phyloP scores from a whole-genome alignment of 2,113 vertebrate genomes.

The Ivindomyrus marchei region DNA sequence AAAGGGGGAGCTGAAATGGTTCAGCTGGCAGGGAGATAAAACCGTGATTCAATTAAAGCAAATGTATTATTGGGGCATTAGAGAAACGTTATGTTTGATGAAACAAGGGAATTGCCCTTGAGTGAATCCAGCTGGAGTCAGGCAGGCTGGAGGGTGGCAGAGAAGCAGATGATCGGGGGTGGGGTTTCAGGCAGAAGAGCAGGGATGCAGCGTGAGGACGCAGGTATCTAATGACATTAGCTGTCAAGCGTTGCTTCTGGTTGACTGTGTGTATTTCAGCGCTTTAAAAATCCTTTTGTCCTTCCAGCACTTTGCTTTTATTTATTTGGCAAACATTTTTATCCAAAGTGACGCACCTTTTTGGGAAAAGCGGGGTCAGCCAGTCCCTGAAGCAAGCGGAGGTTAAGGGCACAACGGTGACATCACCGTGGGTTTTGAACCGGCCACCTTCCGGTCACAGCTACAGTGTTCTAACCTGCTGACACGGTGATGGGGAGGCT shows the following conservation, averaged over 20 bases:
- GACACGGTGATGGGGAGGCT: neutral
- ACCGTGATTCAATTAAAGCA: conserved; percentile 12
- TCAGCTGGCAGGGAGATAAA: conserved; percentile 5
- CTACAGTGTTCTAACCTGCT: neutral
- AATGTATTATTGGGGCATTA: conserved; percentile 12
- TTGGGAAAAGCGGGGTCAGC: neutral
- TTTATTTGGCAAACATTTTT: neutral
- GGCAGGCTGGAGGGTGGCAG: too few species aligned
- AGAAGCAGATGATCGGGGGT: neutral
- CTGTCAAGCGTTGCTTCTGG: neutral
- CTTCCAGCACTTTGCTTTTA: neutral
- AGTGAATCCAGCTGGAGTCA: neutral
- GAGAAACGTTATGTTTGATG: conserved; percentile 11
- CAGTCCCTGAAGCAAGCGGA: neutral
- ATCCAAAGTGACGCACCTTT: neutral
- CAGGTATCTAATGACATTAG: neutral
- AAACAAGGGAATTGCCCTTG: conserved; percentile 10
- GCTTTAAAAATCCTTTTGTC: neutral
- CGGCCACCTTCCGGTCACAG: neutral
- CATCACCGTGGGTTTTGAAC: neutral
- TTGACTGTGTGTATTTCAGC: neutral
- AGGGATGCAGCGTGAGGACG: neutral
- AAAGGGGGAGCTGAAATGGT: neutral
- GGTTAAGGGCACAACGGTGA: neutral
- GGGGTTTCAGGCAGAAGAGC: neutral